These are phyloP conservation scores for Mormyrus hasselquistii DNA, from an alignment of 2,797 vertebrate genomes.

Conservation along the genomic window DNA sequence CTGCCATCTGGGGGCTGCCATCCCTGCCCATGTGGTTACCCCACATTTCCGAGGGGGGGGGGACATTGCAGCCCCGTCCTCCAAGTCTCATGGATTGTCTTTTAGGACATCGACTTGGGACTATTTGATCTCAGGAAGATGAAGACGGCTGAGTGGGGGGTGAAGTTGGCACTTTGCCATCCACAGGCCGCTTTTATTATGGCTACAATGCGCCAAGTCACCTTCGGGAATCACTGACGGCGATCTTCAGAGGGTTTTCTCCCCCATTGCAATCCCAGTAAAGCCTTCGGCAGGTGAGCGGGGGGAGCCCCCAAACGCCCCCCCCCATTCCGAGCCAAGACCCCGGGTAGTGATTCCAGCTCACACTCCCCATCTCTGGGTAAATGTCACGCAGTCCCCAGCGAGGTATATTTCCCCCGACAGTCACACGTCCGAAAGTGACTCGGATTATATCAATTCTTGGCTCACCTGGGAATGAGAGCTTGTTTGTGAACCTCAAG, in stretches of 20 bases:
- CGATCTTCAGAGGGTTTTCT: neutral
- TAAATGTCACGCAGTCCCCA: slow-evolving; percentile 40
- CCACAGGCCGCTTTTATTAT: slow-evolving; percentile 29
- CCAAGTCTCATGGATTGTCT: slow-evolving; percentile 58
- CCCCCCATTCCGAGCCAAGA: neutral
- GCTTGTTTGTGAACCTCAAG: slow-evolving; percentile 46
- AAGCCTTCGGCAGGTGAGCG: neutral
- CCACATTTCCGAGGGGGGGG: slow-evolving; percentile 37
- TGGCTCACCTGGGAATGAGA: slow-evolving; percentile 34
- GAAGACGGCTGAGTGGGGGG: slow-evolving; percentile 44
- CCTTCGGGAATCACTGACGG: neutral
- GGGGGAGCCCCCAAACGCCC: neutral
- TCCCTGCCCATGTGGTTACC: neutral
- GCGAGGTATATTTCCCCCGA: slow-evolving; percentile 44
- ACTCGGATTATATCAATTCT: slow-evolving; percentile 52
- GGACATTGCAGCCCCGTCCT: slow-evolving; percentile 39
- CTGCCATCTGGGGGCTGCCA: neutral
- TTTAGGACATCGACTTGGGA: slow-evolving; percentile 44
- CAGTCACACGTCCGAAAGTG: slow-evolving; percentile 51
- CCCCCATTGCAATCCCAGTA: slow-evolving; percentile 15
- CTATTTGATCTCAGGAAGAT: slow-evolving; percentile 63
- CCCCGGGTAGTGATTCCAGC: slow-evolving; percentile 4
- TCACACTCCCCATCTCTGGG: slow-evolving; percentile 7
- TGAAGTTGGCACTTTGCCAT: slow-evolving; percentile 25
- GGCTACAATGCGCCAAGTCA: neutral